These are phyloP conservation scores for Apis mellifera DNA, from an alignment of 1,140 invertebrate species.

Conservation along the genomic window Amel_HAv3.1 CM009942.2:6085501-6086000, in stretches of 20 bases:
- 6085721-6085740: too few relatives aligned
- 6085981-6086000: conserved; percentile 17
- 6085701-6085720: neutral
- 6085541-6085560: conserved; percentile 16
- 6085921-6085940: neutral
- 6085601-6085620: neutral
- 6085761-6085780: neutral
- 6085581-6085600: neutral
- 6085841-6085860: neutral
- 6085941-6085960: neutral
- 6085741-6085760: too few relatives aligned
- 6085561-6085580: conserved; percentile 10
- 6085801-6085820: neutral
- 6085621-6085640: neutral
- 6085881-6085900: neutral
- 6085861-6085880: too few relatives aligned
- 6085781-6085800: neutral
- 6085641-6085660: neutral
- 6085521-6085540: conserved; percentile 31
- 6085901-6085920: neutral
- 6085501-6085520: conserved; percentile 40
- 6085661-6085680: neutral
- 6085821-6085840: neutral
- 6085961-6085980: neutral
- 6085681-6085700: neutral